Percentiles rank a stretch among this genome's conserved stretches.
Conservation (phyloP, 2,888 invertebrate genomes). For the Agonum fuliginosum region DNA sequence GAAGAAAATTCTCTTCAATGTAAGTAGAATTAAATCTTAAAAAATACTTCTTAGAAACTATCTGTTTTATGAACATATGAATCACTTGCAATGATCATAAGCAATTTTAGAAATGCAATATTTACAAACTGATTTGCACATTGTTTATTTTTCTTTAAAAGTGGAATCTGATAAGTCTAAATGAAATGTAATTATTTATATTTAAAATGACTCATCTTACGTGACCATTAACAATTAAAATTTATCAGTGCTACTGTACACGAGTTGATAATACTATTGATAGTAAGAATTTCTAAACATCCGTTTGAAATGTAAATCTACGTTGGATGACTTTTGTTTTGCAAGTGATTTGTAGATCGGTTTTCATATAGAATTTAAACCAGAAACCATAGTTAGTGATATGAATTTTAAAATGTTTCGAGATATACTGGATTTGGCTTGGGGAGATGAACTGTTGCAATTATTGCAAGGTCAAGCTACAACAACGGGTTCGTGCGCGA, state of each 20-base stretch:
- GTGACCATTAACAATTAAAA: not conserved
- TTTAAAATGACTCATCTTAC: not conserved
- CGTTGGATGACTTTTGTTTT: not conserved
- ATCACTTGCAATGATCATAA: not conserved
- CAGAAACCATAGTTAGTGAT: slow-evolving; percentile 23
- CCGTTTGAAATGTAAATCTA: not conserved
- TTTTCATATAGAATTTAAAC: not conserved
- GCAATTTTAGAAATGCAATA: not conserved
- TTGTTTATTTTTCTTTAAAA: slow-evolving; percentile 12
- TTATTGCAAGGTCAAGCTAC: slow-evolving; percentile 62
- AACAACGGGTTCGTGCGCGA: slow-evolving; percentile 82
- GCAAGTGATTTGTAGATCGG: not conserved
- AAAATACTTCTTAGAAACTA: not conserved
- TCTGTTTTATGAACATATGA: slow-evolving; percentile 30
- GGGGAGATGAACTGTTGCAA: slow-evolving; percentile 31
- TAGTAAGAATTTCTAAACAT: not conserved
- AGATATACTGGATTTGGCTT: slow-evolving; percentile 25
- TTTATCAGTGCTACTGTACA: not conserved
- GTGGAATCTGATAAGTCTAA: not conserved
- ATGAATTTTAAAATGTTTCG: slow-evolving; percentile 22
- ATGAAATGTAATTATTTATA: not conserved
- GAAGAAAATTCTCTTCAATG: slow-evolving; percentile 40
- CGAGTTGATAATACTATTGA: not conserved
- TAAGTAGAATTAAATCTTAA: slow-evolving; percentile 4
- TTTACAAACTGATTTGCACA: slow-evolving; percentile 26